A percentile compares a stretch with the other conserved stretches of the same genome.
These are phyloP conservation scores for Lagenorhynchus albirostris DNA, from an alignment of 2,113 vertebrate species.

Conservation along the genomic window DNA sequence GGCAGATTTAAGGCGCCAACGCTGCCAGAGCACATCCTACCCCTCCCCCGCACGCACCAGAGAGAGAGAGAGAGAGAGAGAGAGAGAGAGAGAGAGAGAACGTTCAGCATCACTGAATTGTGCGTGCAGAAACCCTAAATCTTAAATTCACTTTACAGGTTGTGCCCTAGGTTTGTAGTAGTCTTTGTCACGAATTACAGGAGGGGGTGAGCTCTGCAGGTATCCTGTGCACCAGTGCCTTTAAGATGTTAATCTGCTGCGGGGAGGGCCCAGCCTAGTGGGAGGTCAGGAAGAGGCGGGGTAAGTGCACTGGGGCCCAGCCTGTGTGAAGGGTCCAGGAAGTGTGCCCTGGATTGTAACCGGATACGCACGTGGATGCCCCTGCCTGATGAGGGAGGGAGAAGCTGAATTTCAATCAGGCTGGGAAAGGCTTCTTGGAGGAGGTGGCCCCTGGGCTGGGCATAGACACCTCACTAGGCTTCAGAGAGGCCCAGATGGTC, in stretches of 20 bases:
- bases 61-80: fast-evolving
- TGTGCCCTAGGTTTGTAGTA: not conserved
- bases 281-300: not conserved
- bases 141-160: not conserved
- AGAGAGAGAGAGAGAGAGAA: no score
- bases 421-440: not conserved
- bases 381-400: not conserved
- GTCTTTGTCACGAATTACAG: not conserved
- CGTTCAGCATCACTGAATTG: not conserved
- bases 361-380: not conserved
- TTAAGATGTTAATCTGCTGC: not conserved
- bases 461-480: not conserved
- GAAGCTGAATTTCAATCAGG: not conserved
- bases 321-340: not conserved
- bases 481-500: not conserved
- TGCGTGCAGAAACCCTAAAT: fast-evolving
- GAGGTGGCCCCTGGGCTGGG: not conserved
- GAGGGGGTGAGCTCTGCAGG: not conserved
- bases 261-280: not conserved
- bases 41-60: no score
- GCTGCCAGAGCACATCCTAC: not conserved
- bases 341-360: not conserved
- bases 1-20: not conserved
- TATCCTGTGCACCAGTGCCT: no score
- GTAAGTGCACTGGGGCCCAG: not conserved